A percentile compares a stretch with the other conserved stretches of the same genome.
These are phyloP conservation scores for Mionectes olivaceus DNA, from an alignment of 2,797 vertebrate species.

Conservation along the genomic window DNA sequence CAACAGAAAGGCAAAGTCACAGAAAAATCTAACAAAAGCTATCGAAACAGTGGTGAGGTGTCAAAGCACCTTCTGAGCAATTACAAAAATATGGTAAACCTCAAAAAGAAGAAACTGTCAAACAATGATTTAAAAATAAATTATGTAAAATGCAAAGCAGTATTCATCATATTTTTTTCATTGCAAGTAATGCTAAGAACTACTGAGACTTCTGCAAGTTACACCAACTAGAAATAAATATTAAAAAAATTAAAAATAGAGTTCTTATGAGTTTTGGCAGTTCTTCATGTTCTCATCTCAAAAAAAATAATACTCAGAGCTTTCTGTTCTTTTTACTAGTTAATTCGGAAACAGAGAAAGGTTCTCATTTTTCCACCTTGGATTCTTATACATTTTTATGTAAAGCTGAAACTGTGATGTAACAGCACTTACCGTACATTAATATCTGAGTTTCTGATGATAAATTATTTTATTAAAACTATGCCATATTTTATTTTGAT, in stretches of 20 bases:
- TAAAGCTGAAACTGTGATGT: neutral
- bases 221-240: neutral
- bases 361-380: neutral
- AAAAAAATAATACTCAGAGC: conserved; percentile 16
- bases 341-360: conserved; percentile 21
- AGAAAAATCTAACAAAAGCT: neutral
- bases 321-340: neutral
- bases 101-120: neutral
- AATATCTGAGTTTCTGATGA: neutral
- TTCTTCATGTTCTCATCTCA: conserved; percentile 14
- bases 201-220: neutral
- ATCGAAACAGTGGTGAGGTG: neutral
- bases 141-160: neutral
- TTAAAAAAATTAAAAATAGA: neutral
- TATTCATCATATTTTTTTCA: neutral
- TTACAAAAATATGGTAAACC: neutral
- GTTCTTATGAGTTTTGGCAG: conserved; percentile 5
- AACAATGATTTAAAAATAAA: neutral
- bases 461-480: neutral
- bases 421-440: neutral
- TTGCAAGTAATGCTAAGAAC: neutral
- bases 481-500: neutral
- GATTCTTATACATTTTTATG: neutral
- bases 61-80: neutral
- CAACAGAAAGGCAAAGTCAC: neutral